Evolutionary conservation across 2,797 vertebrate genomes (phyloP).

Genomic region (Malacoctenus gilli): DNA sequence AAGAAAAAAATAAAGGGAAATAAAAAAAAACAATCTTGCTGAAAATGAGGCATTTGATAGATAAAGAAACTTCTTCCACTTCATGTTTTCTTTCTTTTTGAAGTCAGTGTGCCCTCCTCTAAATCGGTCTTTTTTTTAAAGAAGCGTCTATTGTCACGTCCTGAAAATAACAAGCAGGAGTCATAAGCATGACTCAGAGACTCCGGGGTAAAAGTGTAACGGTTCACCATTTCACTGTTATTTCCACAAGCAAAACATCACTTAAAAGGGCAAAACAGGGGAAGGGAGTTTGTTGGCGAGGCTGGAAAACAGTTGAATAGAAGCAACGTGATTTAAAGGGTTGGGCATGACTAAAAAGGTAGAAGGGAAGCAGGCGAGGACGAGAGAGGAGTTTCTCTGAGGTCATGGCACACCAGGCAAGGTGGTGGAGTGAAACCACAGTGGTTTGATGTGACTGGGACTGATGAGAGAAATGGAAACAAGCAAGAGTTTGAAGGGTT

Average conservation of each 20-base stretch:
- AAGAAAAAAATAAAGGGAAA: too few species aligned
- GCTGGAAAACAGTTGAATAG: neutral
- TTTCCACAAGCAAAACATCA: conserved; percentile 19
- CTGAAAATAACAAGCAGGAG: neutral
- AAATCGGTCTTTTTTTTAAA: neutral
- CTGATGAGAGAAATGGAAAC: too few species aligned
- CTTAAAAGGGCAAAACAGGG: neutral
- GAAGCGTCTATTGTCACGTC: neutral
- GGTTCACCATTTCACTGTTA: conserved; percentile 1
- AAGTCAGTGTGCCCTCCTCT: too few species aligned
- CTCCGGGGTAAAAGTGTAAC: neutral
- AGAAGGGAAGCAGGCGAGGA: too few species aligned
- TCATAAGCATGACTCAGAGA: neutral
- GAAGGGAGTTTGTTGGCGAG: neutral
- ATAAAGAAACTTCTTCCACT: neutral
- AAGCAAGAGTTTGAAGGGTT: too few species aligned
- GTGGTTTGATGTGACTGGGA: too few species aligned
- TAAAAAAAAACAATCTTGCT: too few species aligned
- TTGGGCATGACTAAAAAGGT: neutral
- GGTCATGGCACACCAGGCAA: too few species aligned
- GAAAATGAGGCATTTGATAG: too few species aligned
- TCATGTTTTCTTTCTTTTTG: neutral
- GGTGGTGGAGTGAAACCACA: too few species aligned
- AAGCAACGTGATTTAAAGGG: neutral
- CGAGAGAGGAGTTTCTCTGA: too few species aligned